phyloP scores from a whole-genome alignment of 1,140 invertebrate genomes.

The Lordiphosa collinella region DNA sequence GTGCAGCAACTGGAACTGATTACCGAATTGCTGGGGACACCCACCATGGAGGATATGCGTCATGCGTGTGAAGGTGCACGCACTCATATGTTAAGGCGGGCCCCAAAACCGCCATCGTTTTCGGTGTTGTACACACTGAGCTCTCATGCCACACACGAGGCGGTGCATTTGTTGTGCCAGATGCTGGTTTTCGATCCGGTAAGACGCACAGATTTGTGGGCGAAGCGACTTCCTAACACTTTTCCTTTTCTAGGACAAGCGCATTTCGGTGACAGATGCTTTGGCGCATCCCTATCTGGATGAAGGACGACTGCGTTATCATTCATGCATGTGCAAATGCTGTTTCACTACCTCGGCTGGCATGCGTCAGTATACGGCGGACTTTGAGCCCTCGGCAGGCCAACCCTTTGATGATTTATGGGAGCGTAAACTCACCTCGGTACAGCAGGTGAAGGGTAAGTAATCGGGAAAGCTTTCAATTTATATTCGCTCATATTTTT shows the following conservation, averaged over 20 bases:
- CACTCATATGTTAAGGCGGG: conserved; percentile 93
- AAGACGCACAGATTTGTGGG: too few relatives aligned
- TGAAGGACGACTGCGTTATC: conserved; percentile 97
- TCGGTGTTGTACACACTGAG: conserved; percentile 95
- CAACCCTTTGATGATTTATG: conserved; percentile 95
- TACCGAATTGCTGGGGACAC: conserved; percentile 98
- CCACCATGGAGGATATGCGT: conserved; percentile 95
- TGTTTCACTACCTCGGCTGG: conserved; percentile 90
- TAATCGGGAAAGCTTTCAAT: neutral
- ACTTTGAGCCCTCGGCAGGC: conserved; percentile 95
- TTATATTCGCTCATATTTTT: neutral
- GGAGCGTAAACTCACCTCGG: conserved; percentile 94
- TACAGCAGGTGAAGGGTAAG: conserved; percentile 96
- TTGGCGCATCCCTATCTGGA: conserved; percentile 98
- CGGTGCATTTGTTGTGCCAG: conserved; percentile 97
- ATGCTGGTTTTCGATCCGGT: conserved; percentile 99
- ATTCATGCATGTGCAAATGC: conserved; percentile 99
- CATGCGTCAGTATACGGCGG: conserved; percentile 91
- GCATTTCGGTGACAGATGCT: conserved; percentile 96
- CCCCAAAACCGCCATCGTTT: conserved; percentile 92
- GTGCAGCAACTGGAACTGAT: conserved; percentile 98
- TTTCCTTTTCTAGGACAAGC: conserved; percentile 86
- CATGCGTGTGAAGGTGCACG: conserved; percentile 97
- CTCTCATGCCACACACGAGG: conserved; percentile 96
- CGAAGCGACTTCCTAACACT: too few relatives aligned